Evolutionary conservation across 2,888 invertebrate genomes (phyloP), one percentile per base, ranked within the genome.

Genomic region (Mimachlamys varia): DNA sequence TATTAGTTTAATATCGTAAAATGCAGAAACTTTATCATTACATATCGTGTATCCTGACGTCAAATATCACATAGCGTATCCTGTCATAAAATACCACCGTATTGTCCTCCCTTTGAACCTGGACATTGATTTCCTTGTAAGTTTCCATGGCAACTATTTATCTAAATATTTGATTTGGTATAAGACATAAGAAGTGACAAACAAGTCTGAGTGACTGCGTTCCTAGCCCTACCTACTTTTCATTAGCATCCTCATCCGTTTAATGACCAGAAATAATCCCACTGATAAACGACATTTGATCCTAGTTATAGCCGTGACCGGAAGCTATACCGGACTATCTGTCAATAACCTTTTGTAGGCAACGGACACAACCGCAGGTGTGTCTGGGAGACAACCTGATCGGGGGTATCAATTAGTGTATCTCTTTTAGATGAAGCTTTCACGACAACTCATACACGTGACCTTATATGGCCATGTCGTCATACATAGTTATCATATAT

Each of bases 31-130:
- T 27, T 76, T 33, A 12, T 33, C 27, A 76, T 33, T 12, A 33
- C 15, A 76, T 62, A 62, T 62, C 62, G 22, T 62, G 62, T 62
- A 22, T 62, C 17, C n/a, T 62, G 62, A 62, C 62, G 62, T 62
- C 62, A 62, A n/a, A 62, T 62, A 62, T 62, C 62, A n/a, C 17
- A n/a, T 62, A 62, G 7, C 62, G 7, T n/a, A 22, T 62, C 62
- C 62, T 22, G 76, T 76, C 76, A 33, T 76, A 27, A 76, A 76
- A 76, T 76, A 76, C 33, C 22, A 15, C 15, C 76, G 76, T 33
- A 13, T 76, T 76, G 76, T 76, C 76, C 27, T 76, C 76, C 7
- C 76, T 76, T 76, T 76, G 76, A 76, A 76, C 76, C 62, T 12
- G 3, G 22, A 15, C 7, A 76, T 76, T 76, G 76, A 27, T 76